Evolutionary conservation across 1,140 invertebrate species (phyloP), one percentile per base, ranked within the genome.

Genomic region (Schlechtendalia chinensis): DNA sequence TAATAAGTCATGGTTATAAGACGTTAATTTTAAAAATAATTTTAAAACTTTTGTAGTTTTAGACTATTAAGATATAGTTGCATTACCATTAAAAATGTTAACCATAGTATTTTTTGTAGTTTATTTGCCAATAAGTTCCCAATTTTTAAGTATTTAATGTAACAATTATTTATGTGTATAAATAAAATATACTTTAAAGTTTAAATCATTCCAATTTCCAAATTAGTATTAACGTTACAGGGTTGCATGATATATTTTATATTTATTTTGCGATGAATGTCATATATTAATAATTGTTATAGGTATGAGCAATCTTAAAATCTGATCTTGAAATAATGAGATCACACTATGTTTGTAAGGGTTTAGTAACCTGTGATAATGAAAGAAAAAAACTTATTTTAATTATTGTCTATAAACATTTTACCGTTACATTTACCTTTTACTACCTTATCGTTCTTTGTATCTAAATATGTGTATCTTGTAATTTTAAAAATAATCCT

Each of bases 361-460:
- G 6, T 69, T 47, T 69, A 69, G 45, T 69, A 69, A 69, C 67
- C 67, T 69, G 67, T 69, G 67, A 69, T 69, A 69, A 69, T 27
- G 22, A 69, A 14, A n/a, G n/a, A n/a, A 58, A 69, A 24, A 69
- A 69, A 8, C 22, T 50, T 69, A 47, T 69, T 69, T 24, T 19
- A 24, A 69, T 47, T 45, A 47, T 5, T 69, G 50, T 69, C 50
- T 27, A 69, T 16, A 69, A 69, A 24, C n/a, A 69, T 69, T 50
- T 69, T 45, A 69, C n/a, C n/a, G n/a, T n/a, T n/a, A n/a, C n/a
- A 69, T 65, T 67, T 16, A 50, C 22, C 45, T 50, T n/a, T 50
- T 50, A 39, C 32, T 69, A 16, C 32, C 12, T n/a, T 45, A 3
- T 67, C 39, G 22, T 67, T 24, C 12, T 65, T 65, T 65, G 17